Evolutionary conservation across 1,140 invertebrate genomes (phyloP).

Genomic region (Maconellicoccus hirsutus): DNA sequence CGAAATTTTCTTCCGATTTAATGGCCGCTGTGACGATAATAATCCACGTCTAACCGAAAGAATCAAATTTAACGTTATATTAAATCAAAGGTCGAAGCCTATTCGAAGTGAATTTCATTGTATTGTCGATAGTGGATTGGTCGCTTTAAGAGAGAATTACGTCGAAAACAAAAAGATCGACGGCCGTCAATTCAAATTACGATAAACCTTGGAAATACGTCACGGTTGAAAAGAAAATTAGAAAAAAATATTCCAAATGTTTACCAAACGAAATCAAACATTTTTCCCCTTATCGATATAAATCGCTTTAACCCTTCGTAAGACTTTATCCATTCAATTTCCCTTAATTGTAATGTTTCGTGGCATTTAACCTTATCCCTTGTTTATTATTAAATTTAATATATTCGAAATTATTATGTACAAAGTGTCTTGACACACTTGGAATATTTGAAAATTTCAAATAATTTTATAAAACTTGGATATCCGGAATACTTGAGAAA

Average conservation of each 20-base stretch:
- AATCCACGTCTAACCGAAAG: too few relatives aligned
- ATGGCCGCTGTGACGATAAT: too few relatives aligned
- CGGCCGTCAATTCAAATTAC: background rate
- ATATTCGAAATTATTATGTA: background rate
- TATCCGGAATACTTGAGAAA: background rate
- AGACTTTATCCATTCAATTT: background rate
- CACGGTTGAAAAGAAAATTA: background rate
- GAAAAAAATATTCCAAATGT: background rate
- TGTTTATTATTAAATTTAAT: background rate
- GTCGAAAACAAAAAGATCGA: background rate
- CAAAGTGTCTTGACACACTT: background rate
- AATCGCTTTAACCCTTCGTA: too few relatives aligned
- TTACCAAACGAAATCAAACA: conserved; percentile 4
- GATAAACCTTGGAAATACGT: background rate
- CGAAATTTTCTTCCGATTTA: too few relatives aligned
- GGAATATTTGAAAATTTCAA: conserved; percentile 2
- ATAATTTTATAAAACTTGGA: conserved; percentile 10
- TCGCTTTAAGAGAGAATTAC: too few relatives aligned
- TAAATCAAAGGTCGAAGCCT: too few relatives aligned
- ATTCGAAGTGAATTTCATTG: too few relatives aligned
- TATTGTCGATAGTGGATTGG: too few relatives aligned
- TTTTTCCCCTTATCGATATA: background rate
- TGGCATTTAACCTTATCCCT: background rate
- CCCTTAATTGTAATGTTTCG: background rate
- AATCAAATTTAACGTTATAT: too few relatives aligned